Base-by-base conservation (phyloP, 2,888 invertebrate genomes). In the Leptopilina myrica region DNA sequence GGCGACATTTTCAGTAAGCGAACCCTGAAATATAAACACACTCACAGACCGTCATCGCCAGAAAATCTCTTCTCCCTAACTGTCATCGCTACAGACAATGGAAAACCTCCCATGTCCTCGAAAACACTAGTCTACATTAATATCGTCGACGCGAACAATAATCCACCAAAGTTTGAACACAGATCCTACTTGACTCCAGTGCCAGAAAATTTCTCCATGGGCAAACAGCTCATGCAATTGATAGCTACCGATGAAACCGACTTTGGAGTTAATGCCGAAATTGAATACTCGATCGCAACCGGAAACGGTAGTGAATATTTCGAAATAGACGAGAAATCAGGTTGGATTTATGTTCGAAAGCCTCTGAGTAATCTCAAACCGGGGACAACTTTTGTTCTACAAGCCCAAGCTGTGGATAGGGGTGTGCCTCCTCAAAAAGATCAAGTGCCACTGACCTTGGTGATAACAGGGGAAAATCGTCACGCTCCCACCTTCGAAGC, bases 51-150 rank as follows among this genome's bases (percentile, higher is more conserved):
- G 85, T 94, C 95, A 1, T 97, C 97, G 0, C 97, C 97, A 0
- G 98, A 98, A 92, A 97, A 98, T 89, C 95, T 96, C 86, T 98
- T 98, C 89, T 94, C 96, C 0, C 92, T 98, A n/a, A 95, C 96
- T 3, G 95, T 98, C n/a, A 92, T 98, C 1, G 98, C 98, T 0
- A 97, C 96, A 0, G 98, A 99, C 91, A 97, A 98, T 88, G 99
- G 98, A 0, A 98, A 97, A 90, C 98, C 98, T 0, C 98, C 98
- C 0, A 95, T 98, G 94, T 97, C 97, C 53, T 97, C 98, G 0
- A 97, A 97, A 91, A 96, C 97, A 85, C 92, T 96, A 53, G 96
- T 98, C 0, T 95, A 96, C 65, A 95, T 98, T 46, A 97, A 96
- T 89, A 95, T 98, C 0, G 96, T 98, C 0, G 98, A 98, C 91